Base-by-base conservation (phyloP, 2,888 invertebrate species). In the Orchesella flavescens region DNA sequence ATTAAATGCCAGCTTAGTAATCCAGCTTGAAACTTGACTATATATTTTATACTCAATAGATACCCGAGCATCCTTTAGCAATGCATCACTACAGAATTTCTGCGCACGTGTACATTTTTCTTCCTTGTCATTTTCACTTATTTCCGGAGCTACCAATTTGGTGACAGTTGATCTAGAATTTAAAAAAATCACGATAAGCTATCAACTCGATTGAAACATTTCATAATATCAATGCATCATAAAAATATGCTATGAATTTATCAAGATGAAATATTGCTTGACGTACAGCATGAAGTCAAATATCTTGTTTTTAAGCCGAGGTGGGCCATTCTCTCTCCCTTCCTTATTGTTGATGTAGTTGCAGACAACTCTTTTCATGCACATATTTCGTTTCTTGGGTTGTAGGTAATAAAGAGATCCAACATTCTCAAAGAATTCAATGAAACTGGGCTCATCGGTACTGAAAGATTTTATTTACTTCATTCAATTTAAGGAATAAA, bases 211-310 rank as follows among this genome's bases (percentile, higher is more conserved):
- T 13, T 19, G n/a, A 46, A 57, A 57, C n/a, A 17, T 19, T 17
- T 65, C 23, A 23, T 15, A 24, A 34, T 19, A 9, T 34, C 21
- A 15, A 13, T 65, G 65, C 24, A 24, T 24, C 17, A 2, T 34
- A 7, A 4, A 34, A 4, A 34, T 34, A 44, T 24, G 44, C 12
- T 66, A 53, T 34, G 7, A 66, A 49, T 0, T 12, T 15, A 17
- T 13, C 49, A 17, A 63, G 17, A n/a, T 46, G 9, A 63, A 23
- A 63, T 43, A 21, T 46, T 5, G 13, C 46, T 65, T 17, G 17
- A 49, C 85, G 84, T 87, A 88, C 88, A 88, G 57, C 88, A 87
- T 88, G 21, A 88, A 84, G 53, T 88, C 88, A 75, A 88, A 87
- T 23, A 87, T 86, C 61, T 82, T 82, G 0, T 80, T 81, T 59